phyloP scores from a whole-genome alignment of 1,140 invertebrate genomes.

The Panulirus ornatus region DNA sequence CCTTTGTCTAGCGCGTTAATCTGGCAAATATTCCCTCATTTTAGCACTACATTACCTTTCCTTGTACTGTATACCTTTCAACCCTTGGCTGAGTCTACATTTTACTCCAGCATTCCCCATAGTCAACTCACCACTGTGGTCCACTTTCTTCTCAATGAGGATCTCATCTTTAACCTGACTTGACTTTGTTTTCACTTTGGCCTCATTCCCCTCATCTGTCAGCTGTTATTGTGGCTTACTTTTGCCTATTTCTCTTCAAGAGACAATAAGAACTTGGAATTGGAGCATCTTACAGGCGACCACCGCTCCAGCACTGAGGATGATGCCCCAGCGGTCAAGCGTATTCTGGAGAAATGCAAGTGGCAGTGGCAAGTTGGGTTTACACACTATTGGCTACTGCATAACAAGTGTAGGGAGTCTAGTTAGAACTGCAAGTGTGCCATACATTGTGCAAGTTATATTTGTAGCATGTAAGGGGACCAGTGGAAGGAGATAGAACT shows the following conservation, averaged over 20 bases:
- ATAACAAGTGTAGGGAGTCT: no score
- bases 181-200: background rate
- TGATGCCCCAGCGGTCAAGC: conserved; percentile 54
- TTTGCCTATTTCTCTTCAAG: conserved; percentile 28
- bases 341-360: conserved; percentile 35
- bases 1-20: background rate
- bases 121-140: background rate
- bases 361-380: no score
- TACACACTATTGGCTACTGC: no score
- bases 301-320: conserved; percentile 48
- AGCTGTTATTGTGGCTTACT: conserved; percentile 10
- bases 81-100: background rate
- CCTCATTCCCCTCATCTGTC: conserved; percentile 1
- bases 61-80: background rate
- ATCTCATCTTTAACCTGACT: background rate
- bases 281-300: conserved; percentile 47
- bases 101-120: background rate
- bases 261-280: conserved; percentile 48
- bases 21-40: background rate
- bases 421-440: no score
- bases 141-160: conserved; percentile 2
- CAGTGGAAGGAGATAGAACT: no score
- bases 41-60: background rate
- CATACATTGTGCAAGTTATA: no score
- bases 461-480: no score